phyloP scores from a whole-genome alignment of 2,113 vertebrate species.

The Fregata magnificens region DNA sequence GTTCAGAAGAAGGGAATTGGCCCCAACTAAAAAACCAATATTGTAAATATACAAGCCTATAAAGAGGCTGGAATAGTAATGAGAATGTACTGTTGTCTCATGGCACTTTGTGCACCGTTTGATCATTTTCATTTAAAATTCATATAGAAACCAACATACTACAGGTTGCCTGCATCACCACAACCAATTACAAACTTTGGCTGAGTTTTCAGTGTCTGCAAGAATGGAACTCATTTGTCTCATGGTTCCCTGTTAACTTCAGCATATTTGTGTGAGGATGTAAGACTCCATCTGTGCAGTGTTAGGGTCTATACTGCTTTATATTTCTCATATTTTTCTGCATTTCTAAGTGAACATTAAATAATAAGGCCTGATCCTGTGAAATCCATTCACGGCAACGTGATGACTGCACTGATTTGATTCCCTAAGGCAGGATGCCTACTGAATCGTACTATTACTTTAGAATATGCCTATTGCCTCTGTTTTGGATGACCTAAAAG shows the following conservation, averaged over 20 bases:
- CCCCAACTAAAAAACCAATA: not conserved
- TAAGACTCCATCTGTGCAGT: not conserved
- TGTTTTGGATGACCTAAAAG: constrained; percentile 7
- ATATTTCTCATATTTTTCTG: not conserved
- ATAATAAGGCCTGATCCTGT: not conserved
- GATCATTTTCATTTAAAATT: not conserved
- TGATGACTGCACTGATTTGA: not conserved
- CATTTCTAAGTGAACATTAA: not conserved
- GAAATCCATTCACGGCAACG: not conserved
- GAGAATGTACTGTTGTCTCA: not conserved
- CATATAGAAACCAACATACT: not conserved
- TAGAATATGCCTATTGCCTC: not conserved
- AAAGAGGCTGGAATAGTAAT: not conserved
- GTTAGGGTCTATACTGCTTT: not conserved
- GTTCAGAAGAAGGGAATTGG: not conserved
- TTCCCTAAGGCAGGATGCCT: not conserved
- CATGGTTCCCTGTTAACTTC: not conserved
- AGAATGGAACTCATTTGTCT: not conserved
- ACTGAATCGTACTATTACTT: not conserved
- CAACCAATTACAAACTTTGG: not conserved
- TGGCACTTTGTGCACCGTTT: not conserved
- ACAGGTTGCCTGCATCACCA: not conserved
- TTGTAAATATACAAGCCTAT: not conserved
- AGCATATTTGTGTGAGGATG: not conserved
- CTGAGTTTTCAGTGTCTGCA: not conserved